Evolutionary conservation across 2,113 vertebrate genomes (phyloP).

Genomic region (Cygnus atratus): DNA sequence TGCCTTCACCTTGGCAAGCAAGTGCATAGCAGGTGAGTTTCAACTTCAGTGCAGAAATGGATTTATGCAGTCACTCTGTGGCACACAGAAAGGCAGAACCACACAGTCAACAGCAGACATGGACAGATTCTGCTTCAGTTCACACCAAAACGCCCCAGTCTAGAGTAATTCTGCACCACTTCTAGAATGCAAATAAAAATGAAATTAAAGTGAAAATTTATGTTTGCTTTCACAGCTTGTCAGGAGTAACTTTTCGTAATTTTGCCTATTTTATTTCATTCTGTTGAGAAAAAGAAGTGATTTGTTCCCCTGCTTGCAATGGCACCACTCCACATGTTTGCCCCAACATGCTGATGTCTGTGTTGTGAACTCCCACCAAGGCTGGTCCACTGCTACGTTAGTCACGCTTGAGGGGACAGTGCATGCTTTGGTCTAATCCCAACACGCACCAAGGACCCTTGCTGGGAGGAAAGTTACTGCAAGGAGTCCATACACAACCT

Average conservation of each 20-base stretch:
- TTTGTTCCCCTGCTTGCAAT: rapidly evolving
- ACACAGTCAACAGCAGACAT: not conserved
- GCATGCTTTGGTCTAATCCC: not conserved
- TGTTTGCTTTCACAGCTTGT: not conserved
- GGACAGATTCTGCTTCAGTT: not conserved
- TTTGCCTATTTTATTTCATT: not conserved
- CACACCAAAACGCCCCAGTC: rapidly evolving
- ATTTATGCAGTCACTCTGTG: not conserved
- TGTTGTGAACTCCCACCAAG: not conserved
- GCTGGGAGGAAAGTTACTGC: not conserved
- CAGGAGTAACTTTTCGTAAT: not conserved
- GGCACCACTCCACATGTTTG: rapidly evolving
- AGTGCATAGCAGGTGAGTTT: not conserved
- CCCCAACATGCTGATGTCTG: not conserved
- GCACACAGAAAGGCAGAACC: not conserved
- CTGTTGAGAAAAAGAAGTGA: not conserved
- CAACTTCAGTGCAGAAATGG: not conserved
- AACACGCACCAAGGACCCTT: not conserved
- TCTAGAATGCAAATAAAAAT: not conserved
- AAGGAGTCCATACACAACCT: not conserved
- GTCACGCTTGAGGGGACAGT: not conserved
- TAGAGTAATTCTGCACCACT: not conserved
- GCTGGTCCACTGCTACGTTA: not conserved
- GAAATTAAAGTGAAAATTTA: not conserved
- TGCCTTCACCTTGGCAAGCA: slow-evolving; percentile 9